Evolutionary conservation across 1,140 invertebrate species (phyloP), one percentile per base, ranked within the genome.

Genomic region (Caerostris darwini): DNA sequence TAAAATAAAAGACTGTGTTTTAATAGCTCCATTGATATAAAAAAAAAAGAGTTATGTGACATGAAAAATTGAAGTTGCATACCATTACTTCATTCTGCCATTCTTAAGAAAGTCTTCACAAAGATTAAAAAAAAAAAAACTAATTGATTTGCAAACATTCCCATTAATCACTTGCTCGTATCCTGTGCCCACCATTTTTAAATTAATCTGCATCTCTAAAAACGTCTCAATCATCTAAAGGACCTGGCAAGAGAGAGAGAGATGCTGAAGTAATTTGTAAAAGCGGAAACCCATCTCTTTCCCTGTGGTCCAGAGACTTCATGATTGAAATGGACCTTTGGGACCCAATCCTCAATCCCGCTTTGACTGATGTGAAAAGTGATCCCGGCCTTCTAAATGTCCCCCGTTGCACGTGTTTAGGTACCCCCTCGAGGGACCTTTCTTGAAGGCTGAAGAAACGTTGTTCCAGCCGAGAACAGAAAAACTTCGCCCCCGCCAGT

Each of bases 301-400:
- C 58, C 64, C 71, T 82, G 90, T 91, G 69, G 90, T 91, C 77
- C 69, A 17, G 50, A 17, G 34, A 59, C 71, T 59, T 58, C 54
- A 81, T 91, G 90, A 91, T 91, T 91, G 90, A 91, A 91, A 91
- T 61, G 90, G 71, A 81, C 90, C 90, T 81, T 19, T 77, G 71
- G 71, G 90, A 91, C 69, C 54, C 8, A 34, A 54, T 88, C 56
- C 82, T 83, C 71, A 77, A 59, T 85, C 50, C 61, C 56, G 57
- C 59, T 61, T 67, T 85, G 90, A 92, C 10, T 85, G 90, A 92
- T 83, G 81, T 85, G 90, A 59, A 92, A 92, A 92, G 90, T 69
- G 90, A 92, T 85, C 71, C 59, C 17, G 50, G 54, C 89, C 71
- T 58, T 81, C 34, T 59, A 34, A 64, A 83, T 57, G 58, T 67